Evolutionary conservation across 1,140 invertebrate species (phyloP).

Genomic region (Drosophila orosa): DNA sequence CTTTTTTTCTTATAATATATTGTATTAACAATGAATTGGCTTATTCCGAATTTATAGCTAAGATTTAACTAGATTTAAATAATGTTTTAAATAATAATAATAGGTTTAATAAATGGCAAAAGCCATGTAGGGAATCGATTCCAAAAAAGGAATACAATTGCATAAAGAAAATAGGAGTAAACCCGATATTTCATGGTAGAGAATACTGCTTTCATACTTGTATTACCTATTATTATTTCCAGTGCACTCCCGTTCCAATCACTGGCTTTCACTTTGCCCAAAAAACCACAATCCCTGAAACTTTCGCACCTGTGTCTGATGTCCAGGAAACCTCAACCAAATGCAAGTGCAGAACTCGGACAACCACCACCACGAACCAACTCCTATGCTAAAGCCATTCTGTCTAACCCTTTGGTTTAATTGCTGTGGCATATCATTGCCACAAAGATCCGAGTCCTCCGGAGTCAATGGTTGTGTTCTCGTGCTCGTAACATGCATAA

Average conservation of each 20-base stretch:
- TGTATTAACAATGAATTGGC: too few relatives aligned
- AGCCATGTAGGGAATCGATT: too few relatives aligned
- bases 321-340: conserved; percentile 29
- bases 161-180: too few relatives aligned
- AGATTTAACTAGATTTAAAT: background rate
- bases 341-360: conserved; percentile 16
- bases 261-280: conserved; percentile 10
- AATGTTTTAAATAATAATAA: too few relatives aligned
- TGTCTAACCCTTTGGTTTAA: conserved; percentile 60
- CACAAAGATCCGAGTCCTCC: conserved; percentile 4
- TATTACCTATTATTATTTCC: background rate
- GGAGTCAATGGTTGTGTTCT: conserved; percentile 67
- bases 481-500: conserved; percentile 57
- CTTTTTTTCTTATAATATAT: too few relatives aligned
- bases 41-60: background rate
- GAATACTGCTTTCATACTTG: background rate
- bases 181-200: too few relatives aligned
- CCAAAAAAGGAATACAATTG: too few relatives aligned
- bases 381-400: background rate
- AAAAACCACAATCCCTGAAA: conserved; percentile 43
- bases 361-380: conserved; percentile 12
- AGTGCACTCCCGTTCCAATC: conserved; percentile 20
- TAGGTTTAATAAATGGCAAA: too few relatives aligned
- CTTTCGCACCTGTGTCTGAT: conserved; percentile 55
- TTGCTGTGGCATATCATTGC: conserved; percentile 49